These are phyloP conservation scores for Silurus aristotelis DNA, from an alignment of 2,797 vertebrate species.

Conservation along the genomic window DNA sequence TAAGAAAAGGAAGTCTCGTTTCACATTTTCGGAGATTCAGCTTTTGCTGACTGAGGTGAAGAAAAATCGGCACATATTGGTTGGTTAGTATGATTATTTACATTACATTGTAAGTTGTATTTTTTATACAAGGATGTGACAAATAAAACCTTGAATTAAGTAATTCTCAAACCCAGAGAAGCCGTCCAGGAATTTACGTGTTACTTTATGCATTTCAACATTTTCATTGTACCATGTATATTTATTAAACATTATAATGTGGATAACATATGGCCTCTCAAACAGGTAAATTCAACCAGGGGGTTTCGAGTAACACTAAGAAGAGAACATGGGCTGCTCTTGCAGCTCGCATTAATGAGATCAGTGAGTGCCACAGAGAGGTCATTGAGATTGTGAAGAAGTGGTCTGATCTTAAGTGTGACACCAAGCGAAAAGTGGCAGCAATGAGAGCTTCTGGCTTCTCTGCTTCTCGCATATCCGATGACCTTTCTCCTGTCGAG, in stretches of 20 bases:
- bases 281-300: slow-evolving; percentile 61
- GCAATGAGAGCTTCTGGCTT: slow-evolving; percentile 62
- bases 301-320: slow-evolving; percentile 59
- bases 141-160: no score
- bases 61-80: slow-evolving; percentile 75
- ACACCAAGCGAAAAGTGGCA: slow-evolving; percentile 72
- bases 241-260: no score
- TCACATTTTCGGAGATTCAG: slow-evolving; percentile 74
- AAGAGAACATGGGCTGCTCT: slow-evolving; percentile 60
- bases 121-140: no score
- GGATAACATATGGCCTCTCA: background rate
- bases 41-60: slow-evolving; percentile 74
- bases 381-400: slow-evolving; percentile 79
- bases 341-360: slow-evolving; percentile 59
- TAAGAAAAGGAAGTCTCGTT: slow-evolving; percentile 71
- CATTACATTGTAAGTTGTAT: no score
- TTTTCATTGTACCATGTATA: no score
- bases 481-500: slow-evolving; percentile 73
- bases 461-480: slow-evolving; percentile 56
- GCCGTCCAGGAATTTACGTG: no score
- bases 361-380: slow-evolving; percentile 64
- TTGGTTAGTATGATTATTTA: slow-evolving; percentile 67
- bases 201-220: no score
- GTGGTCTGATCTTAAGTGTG: slow-evolving; percentile 80
- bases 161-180: no score